Percentiles rank a stretch among this genome's conserved stretches.
These are phyloP conservation scores for Cantharis rufa DNA, from an alignment of 2,888 invertebrate species.

Conservation along the genomic window DNA sequence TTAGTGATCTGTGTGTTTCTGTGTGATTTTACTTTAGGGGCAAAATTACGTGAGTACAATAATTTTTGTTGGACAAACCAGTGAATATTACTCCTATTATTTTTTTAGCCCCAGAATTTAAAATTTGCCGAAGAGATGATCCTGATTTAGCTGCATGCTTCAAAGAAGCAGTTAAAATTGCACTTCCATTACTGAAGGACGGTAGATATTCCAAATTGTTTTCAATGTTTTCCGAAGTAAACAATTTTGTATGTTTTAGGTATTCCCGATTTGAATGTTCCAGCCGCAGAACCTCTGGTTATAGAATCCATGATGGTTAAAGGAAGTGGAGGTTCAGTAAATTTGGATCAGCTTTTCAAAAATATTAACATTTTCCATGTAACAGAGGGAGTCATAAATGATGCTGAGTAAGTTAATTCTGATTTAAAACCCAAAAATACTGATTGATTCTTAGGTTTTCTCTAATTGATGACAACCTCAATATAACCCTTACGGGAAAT, in stretches of 20 bases:
- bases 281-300: conserved; percentile 60
- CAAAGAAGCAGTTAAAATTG: neutral
- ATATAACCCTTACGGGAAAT: neutral
- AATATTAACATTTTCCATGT: conserved; percentile 67
- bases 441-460: neutral
- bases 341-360: conserved; percentile 65
- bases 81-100: too few relatives aligned
- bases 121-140: conserved; percentile 1
- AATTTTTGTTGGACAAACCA: neutral
- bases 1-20: neutral
- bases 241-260: neutral
- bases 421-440: neutral
- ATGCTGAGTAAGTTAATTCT: conserved; percentile 60
- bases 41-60: neutral
- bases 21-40: neutral
- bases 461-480: neutral
- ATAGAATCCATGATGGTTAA: conserved; percentile 63
- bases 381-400: conserved; percentile 60
- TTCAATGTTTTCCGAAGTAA: neutral
- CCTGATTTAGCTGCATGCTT: conserved; percentile 10
- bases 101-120: conserved; percentile 12
- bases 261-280: neutral
- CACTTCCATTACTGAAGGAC: conserved; percentile 2
- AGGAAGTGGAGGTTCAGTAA: conserved; percentile 59
- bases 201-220: neutral